phyloP scores from a whole-genome alignment of 2,113 vertebrate species.

The Probosciger aterrimus region DNA sequence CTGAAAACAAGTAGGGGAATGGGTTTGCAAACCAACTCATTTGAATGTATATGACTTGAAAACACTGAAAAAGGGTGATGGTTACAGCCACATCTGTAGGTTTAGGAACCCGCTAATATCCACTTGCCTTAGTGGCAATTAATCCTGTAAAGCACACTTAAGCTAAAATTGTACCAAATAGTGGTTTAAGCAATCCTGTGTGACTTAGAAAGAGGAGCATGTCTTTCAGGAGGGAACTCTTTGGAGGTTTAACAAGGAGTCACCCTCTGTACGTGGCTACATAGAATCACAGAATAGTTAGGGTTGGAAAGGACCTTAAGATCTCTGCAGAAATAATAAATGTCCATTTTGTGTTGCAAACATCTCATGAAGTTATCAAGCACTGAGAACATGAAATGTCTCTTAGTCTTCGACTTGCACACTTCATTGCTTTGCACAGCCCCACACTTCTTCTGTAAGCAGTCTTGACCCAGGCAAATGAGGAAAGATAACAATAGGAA shows the following conservation, averaged over 20 bases:
- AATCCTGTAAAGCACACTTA: neutral
- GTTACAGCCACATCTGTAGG: neutral
- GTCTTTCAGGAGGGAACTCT: neutral
- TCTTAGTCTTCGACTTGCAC: neutral
- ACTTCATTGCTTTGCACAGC: neutral
- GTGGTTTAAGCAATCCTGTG: neutral
- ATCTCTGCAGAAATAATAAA: neutral
- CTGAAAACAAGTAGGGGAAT: neutral
- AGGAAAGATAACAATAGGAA: neutral
- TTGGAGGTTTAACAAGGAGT: neutral
- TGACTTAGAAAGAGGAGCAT: neutral
- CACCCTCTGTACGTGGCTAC: neutral
- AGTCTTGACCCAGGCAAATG: neutral
- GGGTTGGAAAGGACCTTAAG: neutral
- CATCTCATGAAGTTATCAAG: neutral
- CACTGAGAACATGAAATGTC: neutral
- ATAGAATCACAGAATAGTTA: neutral
- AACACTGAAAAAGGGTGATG: neutral
- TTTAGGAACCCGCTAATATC: neutral
- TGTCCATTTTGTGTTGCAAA: neutral
- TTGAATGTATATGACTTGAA: neutral
- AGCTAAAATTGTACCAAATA: neutral
- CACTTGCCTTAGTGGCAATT: neutral
- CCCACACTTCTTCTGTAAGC: neutral
- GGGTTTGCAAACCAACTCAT: neutral